phyloP scores from a whole-genome alignment of 1,140 invertebrate species.

The Onthophagus taurus region DNA sequence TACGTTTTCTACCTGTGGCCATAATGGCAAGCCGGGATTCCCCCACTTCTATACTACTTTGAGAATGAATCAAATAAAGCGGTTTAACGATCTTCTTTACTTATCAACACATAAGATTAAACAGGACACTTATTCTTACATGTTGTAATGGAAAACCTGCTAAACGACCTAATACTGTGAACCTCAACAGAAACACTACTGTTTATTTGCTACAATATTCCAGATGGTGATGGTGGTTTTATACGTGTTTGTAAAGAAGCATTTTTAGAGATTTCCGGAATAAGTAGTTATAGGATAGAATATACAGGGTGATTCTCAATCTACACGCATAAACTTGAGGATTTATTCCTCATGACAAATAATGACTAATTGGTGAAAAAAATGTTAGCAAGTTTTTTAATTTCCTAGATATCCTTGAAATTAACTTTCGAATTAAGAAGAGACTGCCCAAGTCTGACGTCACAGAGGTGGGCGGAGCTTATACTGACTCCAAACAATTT shows the following conservation, averaged over 20 bases:
- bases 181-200: not conserved
- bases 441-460: no score
- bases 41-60: not conserved
- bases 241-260: not conserved
- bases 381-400: no score
- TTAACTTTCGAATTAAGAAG: no score
- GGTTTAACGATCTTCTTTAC: not conserved
- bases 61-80: not conserved
- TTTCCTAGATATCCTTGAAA: no score
- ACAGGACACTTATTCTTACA: conserved; percentile 1
- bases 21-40: not conserved
- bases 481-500: no score
- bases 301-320: no score
- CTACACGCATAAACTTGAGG: no score
- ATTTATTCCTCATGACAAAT: no score
- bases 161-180: not conserved
- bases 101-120: not conserved
- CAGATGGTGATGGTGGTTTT: not conserved
- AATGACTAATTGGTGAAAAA: no score
- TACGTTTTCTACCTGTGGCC: not conserved
- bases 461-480: no score
- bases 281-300: no score
- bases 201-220: not conserved
- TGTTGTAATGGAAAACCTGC: not conserved
- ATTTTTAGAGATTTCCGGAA: not conserved